Evolutionary conservation across 2,888 invertebrate genomes (phyloP), one percentile per base, ranked within the genome.

Genomic region (Herminia tarsipennalis): DNA sequence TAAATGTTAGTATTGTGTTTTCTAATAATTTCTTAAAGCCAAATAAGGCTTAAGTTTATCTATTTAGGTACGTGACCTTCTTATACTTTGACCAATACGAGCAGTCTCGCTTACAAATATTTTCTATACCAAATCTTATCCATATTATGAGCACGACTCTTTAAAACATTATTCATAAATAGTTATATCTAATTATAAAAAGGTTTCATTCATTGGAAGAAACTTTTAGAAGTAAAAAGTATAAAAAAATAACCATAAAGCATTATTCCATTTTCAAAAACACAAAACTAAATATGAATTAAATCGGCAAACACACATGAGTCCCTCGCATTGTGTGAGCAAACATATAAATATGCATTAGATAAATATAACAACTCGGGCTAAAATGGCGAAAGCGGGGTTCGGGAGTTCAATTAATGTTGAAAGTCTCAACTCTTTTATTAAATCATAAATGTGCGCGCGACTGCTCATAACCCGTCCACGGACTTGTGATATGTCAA

Each of bases 261-360:
- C 10, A 40, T 6, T 24, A 10, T 34, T 30, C 25, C 30, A 51
- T 52, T 58, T 60, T 49, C 42, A 35, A 52, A 52, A 66, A 49
- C 21, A 42, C 16, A 51, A 55, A 55, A 53, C 57, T 64, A 60
- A n/a, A 65, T 66, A 47, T 58, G 61, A 77, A 79, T 82, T 76
- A 79, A 82, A 83, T 77, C 61, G 76, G 70, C 74, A 76, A 77
- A 79, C 76, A 76, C 76, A 74, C 80, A 76, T 69, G 72, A 76
- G 59, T 51, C 80, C 81, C 81, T 70, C 65, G 38, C 66, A 65
- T 78, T 75, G 73, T 72, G 61, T 63, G 70, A 70, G 78, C 83
- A 87, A 86, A 88, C 85, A 83, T 79, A 87, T 90, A 86, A 90
- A 90, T 90, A 91, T 91, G 85, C 80, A 90, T 85, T 72, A 85